Conservation (phyloP, 2,888 invertebrate genomes). For the Ophion obscuratus region DNA sequence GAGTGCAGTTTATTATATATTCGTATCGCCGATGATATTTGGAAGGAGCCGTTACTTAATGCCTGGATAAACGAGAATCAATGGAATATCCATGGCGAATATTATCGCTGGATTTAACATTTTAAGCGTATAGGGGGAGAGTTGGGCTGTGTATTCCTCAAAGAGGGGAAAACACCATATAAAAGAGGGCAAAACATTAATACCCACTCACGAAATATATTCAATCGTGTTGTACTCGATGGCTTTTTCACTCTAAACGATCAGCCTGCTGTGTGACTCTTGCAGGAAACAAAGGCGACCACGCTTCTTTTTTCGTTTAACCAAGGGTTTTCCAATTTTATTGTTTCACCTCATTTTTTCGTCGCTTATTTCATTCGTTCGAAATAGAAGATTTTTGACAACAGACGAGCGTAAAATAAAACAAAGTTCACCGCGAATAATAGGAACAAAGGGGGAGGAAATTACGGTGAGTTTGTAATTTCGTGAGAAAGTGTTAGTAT, state of each 20-base stretch:
- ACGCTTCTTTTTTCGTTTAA: not conserved
- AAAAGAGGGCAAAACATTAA: too few relatives aligned
- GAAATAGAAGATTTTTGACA: too few relatives aligned
- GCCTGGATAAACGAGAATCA: not conserved
- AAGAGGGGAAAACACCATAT: not conserved
- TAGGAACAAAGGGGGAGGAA: not conserved
- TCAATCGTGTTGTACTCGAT: not conserved
- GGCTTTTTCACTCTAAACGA: not conserved
- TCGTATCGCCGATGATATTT: slow-evolving; percentile 20
- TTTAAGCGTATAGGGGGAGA: too few relatives aligned
- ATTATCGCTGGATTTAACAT: too few relatives aligned
- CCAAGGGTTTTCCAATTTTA: not conserved
- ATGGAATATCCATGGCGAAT: not conserved
- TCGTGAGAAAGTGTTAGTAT: slow-evolving; percentile 42
- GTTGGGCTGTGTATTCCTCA: not conserved
- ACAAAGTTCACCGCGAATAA: too few relatives aligned
- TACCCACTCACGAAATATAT: not conserved
- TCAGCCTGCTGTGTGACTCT: not conserved
- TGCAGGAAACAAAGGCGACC: not conserved
- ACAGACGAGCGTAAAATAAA: too few relatives aligned
- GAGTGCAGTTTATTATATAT: slow-evolving; percentile 81
- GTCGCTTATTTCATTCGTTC: too few relatives aligned
- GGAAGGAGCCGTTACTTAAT: slow-evolving; percentile 27
- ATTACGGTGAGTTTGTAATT: slow-evolving; percentile 5
- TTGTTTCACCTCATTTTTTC: too few relatives aligned